Conservation (phyloP, 2,888 invertebrate species). For the Empis stercorea region DNA sequence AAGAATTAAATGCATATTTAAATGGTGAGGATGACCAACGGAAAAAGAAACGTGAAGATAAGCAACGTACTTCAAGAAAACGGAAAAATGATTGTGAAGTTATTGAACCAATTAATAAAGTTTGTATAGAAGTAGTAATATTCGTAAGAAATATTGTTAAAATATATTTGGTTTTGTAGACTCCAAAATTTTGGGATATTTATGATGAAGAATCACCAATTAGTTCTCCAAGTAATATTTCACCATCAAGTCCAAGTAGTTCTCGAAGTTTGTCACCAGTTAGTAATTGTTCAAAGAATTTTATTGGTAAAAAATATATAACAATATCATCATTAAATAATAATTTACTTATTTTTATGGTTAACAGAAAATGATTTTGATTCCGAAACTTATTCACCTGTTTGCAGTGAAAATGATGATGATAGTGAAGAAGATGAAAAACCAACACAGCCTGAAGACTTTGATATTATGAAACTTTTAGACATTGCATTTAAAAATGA, state of each 20-base stretch:
- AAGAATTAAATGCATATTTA: constrained; percentile 33
- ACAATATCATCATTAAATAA: no score
- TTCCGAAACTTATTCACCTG: constrained; percentile 33
- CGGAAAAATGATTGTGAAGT: constrained; percentile 18
- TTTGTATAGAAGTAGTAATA: neutral
- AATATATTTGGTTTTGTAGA: constrained; percentile 15
- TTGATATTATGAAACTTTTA: constrained; percentile 29
- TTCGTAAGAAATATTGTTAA: constrained; percentile 5
- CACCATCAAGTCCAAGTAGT: constrained; percentile 31
- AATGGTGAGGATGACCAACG: constrained; percentile 26
- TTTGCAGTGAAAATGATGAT: constrained; percentile 34
- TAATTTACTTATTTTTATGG: neutral
- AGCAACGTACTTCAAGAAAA: constrained; percentile 21
- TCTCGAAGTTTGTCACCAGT: constrained; percentile 33
- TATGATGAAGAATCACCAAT: constrained; percentile 31
- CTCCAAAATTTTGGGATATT: constrained; percentile 22
- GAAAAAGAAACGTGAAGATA: constrained; percentile 28
- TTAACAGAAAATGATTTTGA: constrained; percentile 15
- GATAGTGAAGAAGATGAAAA: constrained; percentile 19
- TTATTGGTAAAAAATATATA: constrained; percentile 13
- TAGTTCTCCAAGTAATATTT: constrained; percentile 27
- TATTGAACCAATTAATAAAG: constrained; percentile 1
- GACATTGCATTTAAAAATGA: constrained; percentile 23
- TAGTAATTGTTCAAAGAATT: constrained; percentile 18
- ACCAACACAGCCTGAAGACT: constrained; percentile 15